phyloP scores from a whole-genome alignment of 2,888 invertebrate genomes.

The Brachyptera putata region DNA sequence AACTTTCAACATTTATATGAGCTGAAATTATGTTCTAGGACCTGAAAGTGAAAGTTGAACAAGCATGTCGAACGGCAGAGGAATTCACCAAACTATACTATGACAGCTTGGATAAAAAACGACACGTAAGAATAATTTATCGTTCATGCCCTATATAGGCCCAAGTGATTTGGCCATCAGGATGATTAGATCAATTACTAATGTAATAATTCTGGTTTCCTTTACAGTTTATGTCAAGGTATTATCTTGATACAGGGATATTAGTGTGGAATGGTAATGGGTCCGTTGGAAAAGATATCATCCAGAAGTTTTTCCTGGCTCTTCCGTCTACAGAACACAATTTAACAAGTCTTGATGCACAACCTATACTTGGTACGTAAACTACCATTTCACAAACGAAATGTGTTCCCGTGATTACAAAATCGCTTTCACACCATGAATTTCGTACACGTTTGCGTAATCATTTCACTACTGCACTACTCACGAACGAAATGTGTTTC shows the following conservation, averaged over 20 bases:
- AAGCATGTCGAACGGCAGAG: slow-evolving; percentile 80
- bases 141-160: no score
- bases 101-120: slow-evolving; percentile 78
- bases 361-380: slow-evolving; percentile 67
- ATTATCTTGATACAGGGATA: slow-evolving; percentile 80
- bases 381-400: no score
- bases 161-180: no score
- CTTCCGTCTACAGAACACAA: slow-evolving; percentile 77
- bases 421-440: no score
- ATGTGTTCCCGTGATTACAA: no score
- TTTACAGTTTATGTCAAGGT: slow-evolving; percentile 64
- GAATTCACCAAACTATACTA: slow-evolving; percentile 88
- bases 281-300: slow-evolving; percentile 70
- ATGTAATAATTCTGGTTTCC: neutral
- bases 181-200: no score
- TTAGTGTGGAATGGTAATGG: slow-evolving; percentile 93
- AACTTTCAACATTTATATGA: neutral
- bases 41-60: slow-evolving; percentile 62
- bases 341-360: slow-evolving; percentile 77
- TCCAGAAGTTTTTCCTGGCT: slow-evolving; percentile 80
- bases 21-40: slow-evolving; percentile 47
- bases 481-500: no score
- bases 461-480: no score
- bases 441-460: no score
- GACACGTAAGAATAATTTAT: slow-evolving; percentile 57